Conservation (phyloP, 2,888 invertebrate species). For the Physocephala rufipes region DNA sequence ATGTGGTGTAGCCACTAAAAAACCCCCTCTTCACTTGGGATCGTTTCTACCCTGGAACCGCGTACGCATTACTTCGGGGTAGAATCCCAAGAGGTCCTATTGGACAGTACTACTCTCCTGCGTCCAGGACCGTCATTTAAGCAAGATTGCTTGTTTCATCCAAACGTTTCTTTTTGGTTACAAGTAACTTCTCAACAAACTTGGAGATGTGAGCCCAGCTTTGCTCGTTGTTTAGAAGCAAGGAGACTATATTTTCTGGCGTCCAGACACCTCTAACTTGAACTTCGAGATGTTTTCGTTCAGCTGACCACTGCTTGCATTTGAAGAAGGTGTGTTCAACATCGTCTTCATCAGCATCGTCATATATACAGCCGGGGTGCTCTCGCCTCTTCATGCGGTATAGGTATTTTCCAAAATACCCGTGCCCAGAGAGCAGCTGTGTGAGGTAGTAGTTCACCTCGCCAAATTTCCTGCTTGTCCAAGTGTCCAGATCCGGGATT, state of each 20-base stretch:
- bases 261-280: background rate
- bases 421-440: slow-evolving; percentile 21
- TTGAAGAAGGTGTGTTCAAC: slow-evolving; percentile 20
- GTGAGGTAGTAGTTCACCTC: slow-evolving; percentile 23
- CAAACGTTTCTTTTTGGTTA: too few relatives aligned
- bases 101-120: too few relatives aligned
- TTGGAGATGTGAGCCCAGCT: too few relatives aligned
- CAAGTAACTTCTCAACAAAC: too few relatives aligned
- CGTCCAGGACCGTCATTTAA: too few relatives aligned
- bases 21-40: background rate
- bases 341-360: slow-evolving; percentile 4
- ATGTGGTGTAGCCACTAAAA: slow-evolving; percentile 14
- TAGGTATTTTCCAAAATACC: slow-evolving; percentile 17
- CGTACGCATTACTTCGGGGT: slow-evolving; percentile 5
- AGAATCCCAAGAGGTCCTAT: background rate
- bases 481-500: background rate
- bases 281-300: background rate
- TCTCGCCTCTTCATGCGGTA: background rate
- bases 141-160: too few relatives aligned
- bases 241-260: background rate
- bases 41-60: background rate
- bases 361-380: slow-evolving; percentile 12
- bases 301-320: background rate
- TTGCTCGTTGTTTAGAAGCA: too few relatives aligned
- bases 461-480: slow-evolving; percentile 7